Base-by-base conservation (phyloP, 1,140 invertebrate genomes). In the Zaprionus vittiger region DNA sequence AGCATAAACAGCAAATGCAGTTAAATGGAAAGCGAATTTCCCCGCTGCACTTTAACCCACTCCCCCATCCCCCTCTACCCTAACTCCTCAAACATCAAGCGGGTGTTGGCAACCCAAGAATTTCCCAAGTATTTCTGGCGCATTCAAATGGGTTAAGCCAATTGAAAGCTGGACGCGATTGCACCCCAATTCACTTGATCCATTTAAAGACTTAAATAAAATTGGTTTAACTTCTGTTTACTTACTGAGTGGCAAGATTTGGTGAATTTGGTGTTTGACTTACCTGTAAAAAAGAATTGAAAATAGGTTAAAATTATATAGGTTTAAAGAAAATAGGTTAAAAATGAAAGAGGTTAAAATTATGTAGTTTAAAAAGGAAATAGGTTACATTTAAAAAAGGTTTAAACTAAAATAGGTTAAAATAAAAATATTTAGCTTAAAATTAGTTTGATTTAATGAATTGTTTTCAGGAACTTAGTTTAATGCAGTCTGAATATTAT, bases 1-100 rank as follows among this genome's bases (percentile, higher is more conserved):
- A 65, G 66, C 34, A 64, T 70, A 57, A 76, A 65, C 73, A 63
- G 31, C 63, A 71, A 62, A 49, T 66, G 17, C 38, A 67, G 24
- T 59, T 67, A 63, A 59, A 54, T 31, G 38, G 26, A 28, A 52
- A 28, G 26, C 9, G 14, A 44, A 69, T 62, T 56, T 63, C 2
- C 47, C 20, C 2, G 47, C 20, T 24, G 47, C 47, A 52, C 47
- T 52, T 52, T 14, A 5, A 14, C 47, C 47, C 5, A 15, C 4
- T 2, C 15, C 15, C 38, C 6, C 2, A 4, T 6, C 12, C 15
- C n/a, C 15, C 5, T 68, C 15, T 24, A 12, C 22, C 54, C 4
- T 15, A 69, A 11, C 37, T 73, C 7, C n/a, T 11, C 4, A 22
- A 49, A 20, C 38, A 41, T 14, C 37, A 26, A 9, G 14, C 37